Evolutionary conservation across 2,888 invertebrate genomes (phyloP), one percentile per base, ranked within the genome.

Genomic region (Rhabditophanes sp.): DNA sequence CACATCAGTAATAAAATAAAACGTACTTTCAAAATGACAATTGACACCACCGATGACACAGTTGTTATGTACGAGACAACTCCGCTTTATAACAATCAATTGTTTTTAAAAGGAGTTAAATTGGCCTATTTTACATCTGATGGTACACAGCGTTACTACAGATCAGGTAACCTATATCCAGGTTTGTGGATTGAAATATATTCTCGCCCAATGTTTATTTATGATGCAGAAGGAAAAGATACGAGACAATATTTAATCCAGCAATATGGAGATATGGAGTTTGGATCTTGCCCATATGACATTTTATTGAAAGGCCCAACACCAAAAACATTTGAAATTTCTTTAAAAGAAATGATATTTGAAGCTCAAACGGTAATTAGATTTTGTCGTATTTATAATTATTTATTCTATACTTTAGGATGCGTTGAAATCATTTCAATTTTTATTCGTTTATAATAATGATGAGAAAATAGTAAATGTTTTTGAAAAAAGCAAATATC

Each of bases 181-280:
- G 42, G 42, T n/a, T 34, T 47, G n/a, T 42, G 42, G 42, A 42
- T 42, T 11, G 46, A 42, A 4, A 46, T 42, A 16, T 42, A 23
- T 26, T 30, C 39, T 5, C 39, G 42, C 8, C 42, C 42, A 5
- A 42, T 42, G 42, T 42, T 31, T 23, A 42, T 42, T 18, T 42
- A 44, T 22, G 42, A 47, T 11, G 33, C 33, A 11, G 42, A 49
- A 14, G 33, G 31, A 15, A 30, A 48, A 25, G 22, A 22, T 14
- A 42, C 42, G 3, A 15, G 18, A 12, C 21, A 26, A 9, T 42
- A 25, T 19, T 25, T 42, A 4, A 14, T 25, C 11, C 42, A 42
- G 21, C 48, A 42, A n/a, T 42, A 25, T 23, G 42, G 42, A 5
- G 35, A 43, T 12, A 35, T 28, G 14, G 16, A 20, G 8, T 42